These are phyloP conservation scores for Drosophila simulans DNA, from an alignment of 1,140 invertebrate species.

Conservation along the genomic window DNA sequence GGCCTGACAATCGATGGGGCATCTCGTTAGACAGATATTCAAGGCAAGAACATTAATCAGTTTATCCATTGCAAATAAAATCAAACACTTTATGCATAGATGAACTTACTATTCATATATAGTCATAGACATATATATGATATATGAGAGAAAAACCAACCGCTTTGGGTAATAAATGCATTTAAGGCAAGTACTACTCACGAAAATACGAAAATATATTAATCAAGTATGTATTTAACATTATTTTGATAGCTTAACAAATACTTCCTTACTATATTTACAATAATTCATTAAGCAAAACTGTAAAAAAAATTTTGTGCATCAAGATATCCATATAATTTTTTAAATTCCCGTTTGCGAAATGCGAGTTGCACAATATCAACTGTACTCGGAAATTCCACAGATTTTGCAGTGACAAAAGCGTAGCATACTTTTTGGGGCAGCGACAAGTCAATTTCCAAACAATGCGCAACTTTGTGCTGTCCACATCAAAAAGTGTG, in stretches of 20 bases:
- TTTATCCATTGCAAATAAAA: neutral
- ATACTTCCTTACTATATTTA: too few species aligned
- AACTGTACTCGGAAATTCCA: neutral
- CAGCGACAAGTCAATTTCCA: slow-evolving; percentile 21
- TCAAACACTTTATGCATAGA: neutral
- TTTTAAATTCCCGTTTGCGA: too few species aligned
- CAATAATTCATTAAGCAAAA: neutral
- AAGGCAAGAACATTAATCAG: slow-evolving; percentile 22
- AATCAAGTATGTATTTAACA: too few species aligned
- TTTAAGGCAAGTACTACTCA: too few species aligned
- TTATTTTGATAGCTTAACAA: too few species aligned
- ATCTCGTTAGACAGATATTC: slow-evolving; percentile 14
- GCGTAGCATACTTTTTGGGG: slow-evolving; percentile 34
- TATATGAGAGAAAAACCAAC: neutral
- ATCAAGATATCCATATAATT: too few species aligned
- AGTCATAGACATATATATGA: too few species aligned
- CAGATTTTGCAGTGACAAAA: slow-evolving; percentile 12
- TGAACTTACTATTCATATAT: slow-evolving; percentile 2
- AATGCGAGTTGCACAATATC: too few species aligned
- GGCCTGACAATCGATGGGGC: slow-evolving; percentile 29
- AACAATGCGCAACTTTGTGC: slow-evolving; percentile 26
- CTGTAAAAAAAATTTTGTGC: too few species aligned
- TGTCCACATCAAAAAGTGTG: neutral
- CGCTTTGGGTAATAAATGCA: too few species aligned
- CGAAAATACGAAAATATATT: too few species aligned